Base-by-base conservation (phyloP, 2,888 invertebrate species). In the Pyrgus malvae region DNA sequence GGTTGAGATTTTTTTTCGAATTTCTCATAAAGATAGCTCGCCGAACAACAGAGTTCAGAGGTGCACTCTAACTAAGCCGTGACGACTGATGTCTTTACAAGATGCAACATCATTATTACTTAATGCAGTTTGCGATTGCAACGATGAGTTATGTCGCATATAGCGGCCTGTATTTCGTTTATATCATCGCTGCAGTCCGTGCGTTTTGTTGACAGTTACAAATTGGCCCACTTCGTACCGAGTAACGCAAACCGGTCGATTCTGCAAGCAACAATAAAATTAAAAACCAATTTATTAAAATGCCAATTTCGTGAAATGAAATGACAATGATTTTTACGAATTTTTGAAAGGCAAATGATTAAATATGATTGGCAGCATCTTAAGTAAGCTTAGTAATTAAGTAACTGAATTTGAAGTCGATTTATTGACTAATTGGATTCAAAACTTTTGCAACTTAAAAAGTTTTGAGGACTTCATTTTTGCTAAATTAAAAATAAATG, bases 201-300 rank as follows among this genome's bases (percentile, higher is more conserved):
- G 37, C 35, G 19, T 37, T 44, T 37, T 35, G 35, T 37, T 21
- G 48, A 38, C 12, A 42, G 12, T 37, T 14, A 51, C 27, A 44
- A 51, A 51, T 51, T 50, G 50, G 33, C 50, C 23, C 31, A 50
- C 23, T 33, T 16, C 11, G 31, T 11, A 21, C 29, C 8, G 31
- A 9, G 29, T 42, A 33, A 16, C 23, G 33, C 23, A 7, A 38
- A 50, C 50, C 41, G 37, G 37, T 44, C 44, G 42, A 51, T 44
- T 41, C 35, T 44, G 49, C 40, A 48, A 40, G 29, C 48, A 41
- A 40, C 49, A 40, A 49, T 49, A 40, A 21, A 49, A 51, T 27
- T 31, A 8, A 31, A 44, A 49, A 33, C 16, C 3, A 31, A 21
- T 12, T 21, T 19, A 38, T 41, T 23, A 31, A 21, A 41, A 31